Conservation (phyloP, 1,140 invertebrate genomes). For the Archivesica marissinica region DNA sequence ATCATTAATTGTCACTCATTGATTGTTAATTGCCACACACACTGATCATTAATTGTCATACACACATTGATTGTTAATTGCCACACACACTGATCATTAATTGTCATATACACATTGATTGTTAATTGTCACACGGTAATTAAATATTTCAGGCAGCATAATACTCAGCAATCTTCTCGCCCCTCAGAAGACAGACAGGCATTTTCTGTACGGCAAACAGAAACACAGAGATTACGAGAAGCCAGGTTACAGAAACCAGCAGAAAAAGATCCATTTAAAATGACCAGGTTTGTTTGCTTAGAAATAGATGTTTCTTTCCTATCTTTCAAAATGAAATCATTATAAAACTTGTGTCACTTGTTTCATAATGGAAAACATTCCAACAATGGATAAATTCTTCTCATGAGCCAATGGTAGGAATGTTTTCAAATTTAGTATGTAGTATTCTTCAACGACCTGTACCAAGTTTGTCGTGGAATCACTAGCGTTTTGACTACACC, state of each 20-base stretch:
- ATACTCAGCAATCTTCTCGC: conserved; percentile 20
- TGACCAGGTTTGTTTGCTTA: conserved; percentile 69
- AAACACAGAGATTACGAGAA: conserved; percentile 58
- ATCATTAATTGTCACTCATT: no score
- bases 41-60: no score
- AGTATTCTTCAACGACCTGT: not conserved
- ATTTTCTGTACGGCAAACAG: conserved; percentile 31
- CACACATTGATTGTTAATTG: no score
- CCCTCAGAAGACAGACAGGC: conserved; percentile 13
- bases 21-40: no score
- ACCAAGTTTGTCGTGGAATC: no score
- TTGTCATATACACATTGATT: no score
- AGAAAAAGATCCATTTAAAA: conserved; percentile 75
- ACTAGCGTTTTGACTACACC: no score
- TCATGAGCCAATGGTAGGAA: not conserved
- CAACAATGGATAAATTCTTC: not conserved
- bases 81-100: no score
- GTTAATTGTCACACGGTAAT: no score
- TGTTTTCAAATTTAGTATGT: not conserved
- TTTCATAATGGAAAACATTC: not conserved
- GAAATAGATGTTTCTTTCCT: not conserved
- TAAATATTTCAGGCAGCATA: conserved; percentile 26
- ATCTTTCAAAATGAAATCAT: not conserved
- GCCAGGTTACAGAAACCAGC: conserved; percentile 41
- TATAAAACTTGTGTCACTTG: not conserved